These are phyloP conservation scores for Lepisosteus oculatus DNA, from an alignment of 2,113 vertebrate genomes.

Conservation along the genomic window DNA sequence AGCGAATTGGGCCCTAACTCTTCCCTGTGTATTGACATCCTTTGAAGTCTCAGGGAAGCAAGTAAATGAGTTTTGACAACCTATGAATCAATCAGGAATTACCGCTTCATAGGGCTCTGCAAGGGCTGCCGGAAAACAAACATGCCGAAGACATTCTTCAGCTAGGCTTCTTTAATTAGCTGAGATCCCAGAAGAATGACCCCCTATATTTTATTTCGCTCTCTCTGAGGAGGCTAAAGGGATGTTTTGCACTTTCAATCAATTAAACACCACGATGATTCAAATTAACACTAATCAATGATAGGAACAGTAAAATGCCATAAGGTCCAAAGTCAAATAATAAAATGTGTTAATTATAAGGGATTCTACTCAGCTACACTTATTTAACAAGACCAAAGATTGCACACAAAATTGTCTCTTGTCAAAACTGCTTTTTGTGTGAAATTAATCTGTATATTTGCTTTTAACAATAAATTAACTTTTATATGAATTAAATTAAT, in stretches of 20 bases:
- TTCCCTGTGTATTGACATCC: constrained; percentile 7
- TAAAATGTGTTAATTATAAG: background rate
- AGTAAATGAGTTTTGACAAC: constrained; percentile 33
- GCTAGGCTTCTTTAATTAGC: constrained; percentile 35
- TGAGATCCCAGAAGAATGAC: constrained; percentile 21
- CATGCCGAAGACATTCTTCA: constrained; percentile 16
- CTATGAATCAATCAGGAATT: constrained; percentile 44
- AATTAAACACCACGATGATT: background rate
- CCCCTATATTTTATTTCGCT: background rate
- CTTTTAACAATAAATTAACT: too few relatives aligned
- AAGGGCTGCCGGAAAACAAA: constrained; percentile 17
- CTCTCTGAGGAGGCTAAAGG: too few relatives aligned
- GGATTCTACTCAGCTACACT: too few relatives aligned
- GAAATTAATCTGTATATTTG: too few relatives aligned
- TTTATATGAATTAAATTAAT: too few relatives aligned
- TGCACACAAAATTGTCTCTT: too few relatives aligned
- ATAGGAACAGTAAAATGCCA: background rate
- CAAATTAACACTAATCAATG: background rate
- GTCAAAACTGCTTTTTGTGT: constrained; percentile 23
- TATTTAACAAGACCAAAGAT: too few relatives aligned
- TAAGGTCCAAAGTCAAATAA: background rate
- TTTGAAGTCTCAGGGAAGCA: constrained; percentile 39
- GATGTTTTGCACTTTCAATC: background rate
- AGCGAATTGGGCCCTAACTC: constrained; percentile 42
- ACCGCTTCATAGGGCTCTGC: constrained; percentile 40